phyloP scores from a whole-genome alignment of 2,113 vertebrate species.

The Muntiacus muntjak region DNA sequence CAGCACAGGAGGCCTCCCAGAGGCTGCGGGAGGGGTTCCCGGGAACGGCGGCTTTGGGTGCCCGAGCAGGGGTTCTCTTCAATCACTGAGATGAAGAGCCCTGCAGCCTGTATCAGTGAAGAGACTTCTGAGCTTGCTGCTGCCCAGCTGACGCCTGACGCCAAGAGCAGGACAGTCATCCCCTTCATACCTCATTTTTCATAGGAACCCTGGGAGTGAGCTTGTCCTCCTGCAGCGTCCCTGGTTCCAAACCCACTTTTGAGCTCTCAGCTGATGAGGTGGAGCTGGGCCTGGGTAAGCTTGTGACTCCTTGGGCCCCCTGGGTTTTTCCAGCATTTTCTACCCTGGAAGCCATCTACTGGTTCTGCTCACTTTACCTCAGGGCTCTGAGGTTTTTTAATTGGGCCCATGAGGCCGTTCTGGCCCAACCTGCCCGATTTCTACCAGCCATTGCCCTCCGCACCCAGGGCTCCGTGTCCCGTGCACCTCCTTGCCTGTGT shows the following conservation, averaged over 20 bases:
- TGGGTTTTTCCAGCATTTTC: not conserved
- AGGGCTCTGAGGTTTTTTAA: not conserved
- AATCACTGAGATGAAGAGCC: not conserved
- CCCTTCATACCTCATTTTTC: fast-evolving
- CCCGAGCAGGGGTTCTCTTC: not conserved
- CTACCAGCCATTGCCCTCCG: not conserved
- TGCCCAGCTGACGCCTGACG: not conserved
- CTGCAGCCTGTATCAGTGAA: not conserved
- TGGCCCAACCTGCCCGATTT: not conserved
- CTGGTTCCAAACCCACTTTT: slow-evolving; percentile 90
- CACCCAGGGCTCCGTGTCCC: fast-evolving
- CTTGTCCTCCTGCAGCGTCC: slow-evolving; percentile 93
- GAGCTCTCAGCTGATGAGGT: slow-evolving; percentile 87
- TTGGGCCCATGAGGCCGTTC: not conserved
- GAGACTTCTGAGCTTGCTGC: not conserved
- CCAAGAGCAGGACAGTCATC: not conserved
- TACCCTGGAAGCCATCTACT: not conserved
- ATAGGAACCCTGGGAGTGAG: slow-evolving; percentile 93
- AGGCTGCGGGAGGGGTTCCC: not conserved
- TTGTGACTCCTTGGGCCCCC: not conserved
- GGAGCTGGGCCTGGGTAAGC: slow-evolving; percentile 94
- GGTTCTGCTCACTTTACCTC: not conserved
- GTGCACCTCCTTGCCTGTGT: not conserved
- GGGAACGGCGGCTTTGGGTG: not conserved
- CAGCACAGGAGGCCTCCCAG: not conserved